Base-by-base conservation (phyloP, 2,888 invertebrate species). In the Synanthedon vespiformis region DNA sequence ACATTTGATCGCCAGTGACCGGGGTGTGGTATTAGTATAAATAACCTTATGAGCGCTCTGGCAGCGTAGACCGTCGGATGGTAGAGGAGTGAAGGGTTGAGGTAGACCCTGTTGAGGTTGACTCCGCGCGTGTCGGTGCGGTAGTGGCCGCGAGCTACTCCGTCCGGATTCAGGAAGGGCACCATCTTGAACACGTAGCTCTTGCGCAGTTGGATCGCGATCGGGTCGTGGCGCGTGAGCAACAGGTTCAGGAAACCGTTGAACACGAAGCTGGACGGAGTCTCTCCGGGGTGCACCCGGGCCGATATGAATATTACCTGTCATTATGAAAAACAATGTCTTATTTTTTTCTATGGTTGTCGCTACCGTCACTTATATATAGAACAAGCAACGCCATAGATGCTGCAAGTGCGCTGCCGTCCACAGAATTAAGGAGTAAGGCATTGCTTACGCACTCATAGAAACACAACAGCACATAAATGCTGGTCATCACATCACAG, bases 111-210 rank as follows among this genome's bases (percentile, higher is more conserved):
- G 80, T 97, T 97, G 22, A 97, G 82, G 81, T 97, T 97, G 22
- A 95, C 93, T 4, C 97, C 97, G 52, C 93, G 87, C 0, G 94
- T 93, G 77, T 97, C 96, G 3, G 96, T 95, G 53, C 95, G 84
- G 71, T 95, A 95, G 74, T 95, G 94, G 0, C 97, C 97, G 53
- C 91, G 86, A 8, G 92, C 92, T 1, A 97, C 96, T 1, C 97
- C 97, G 68, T 97, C 97, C 0, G 97, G 97, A 84, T 97, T 97
- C 57, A 97, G 79, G 85, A 96, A 94, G 0, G 97, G 97, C 59
- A 97, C 92, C 72, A 97, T 82, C 81, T 96, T 96, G 87, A 97
- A 96, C 59, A 97, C 95, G 72, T 93, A 95, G 49, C 90, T 70
- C 65, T 91, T 91, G 52, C 96, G 89, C 49, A 97, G 83, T 54